phyloP scores from a whole-genome alignment of 1,140 invertebrate genomes.

The Oryctes rhinoceros region DNA sequence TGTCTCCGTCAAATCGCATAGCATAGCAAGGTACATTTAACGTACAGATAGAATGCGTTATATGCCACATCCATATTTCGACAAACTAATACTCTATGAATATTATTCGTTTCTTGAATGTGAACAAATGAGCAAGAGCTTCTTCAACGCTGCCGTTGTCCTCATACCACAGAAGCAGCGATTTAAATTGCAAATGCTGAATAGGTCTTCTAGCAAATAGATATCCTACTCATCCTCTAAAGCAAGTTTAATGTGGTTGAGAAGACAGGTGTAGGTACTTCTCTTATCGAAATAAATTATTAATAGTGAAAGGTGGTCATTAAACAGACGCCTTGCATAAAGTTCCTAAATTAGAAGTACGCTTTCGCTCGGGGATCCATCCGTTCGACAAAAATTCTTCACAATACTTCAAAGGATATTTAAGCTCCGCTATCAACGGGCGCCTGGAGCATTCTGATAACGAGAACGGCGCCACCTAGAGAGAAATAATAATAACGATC shows the following conservation, averaged over 20 bases:
- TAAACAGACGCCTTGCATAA: conserved; percentile 38
- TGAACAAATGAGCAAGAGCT: too few relatives aligned
- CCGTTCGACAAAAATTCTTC: conserved; percentile 14
- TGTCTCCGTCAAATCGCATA: too few relatives aligned
- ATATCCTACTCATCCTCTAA: not conserved
- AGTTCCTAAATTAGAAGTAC: conserved; percentile 32
- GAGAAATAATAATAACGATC: conserved; percentile 40
- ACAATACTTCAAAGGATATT: conserved; percentile 39
- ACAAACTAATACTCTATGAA: too few relatives aligned
- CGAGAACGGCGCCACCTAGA: conserved; percentile 38
- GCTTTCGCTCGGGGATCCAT: conserved; percentile 9
- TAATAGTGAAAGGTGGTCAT: conserved; percentile 26
- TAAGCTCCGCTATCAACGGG: conserved; percentile 39
- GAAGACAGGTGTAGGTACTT: not conserved
- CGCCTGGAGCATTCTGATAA: conserved; percentile 38
- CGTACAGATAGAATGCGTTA: too few relatives aligned
- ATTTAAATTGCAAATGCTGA: too few relatives aligned
- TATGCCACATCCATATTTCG: too few relatives aligned
- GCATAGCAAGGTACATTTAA: too few relatives aligned
- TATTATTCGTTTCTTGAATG: too few relatives aligned
- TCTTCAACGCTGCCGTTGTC: too few relatives aligned
- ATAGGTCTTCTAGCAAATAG: not conserved
- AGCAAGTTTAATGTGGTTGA: not conserved
- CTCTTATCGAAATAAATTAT: conserved; percentile 34
- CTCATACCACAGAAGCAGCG: too few relatives aligned